Conservation (phyloP, 1,140 invertebrate species). For the Condylostylus longicornis region DNA sequence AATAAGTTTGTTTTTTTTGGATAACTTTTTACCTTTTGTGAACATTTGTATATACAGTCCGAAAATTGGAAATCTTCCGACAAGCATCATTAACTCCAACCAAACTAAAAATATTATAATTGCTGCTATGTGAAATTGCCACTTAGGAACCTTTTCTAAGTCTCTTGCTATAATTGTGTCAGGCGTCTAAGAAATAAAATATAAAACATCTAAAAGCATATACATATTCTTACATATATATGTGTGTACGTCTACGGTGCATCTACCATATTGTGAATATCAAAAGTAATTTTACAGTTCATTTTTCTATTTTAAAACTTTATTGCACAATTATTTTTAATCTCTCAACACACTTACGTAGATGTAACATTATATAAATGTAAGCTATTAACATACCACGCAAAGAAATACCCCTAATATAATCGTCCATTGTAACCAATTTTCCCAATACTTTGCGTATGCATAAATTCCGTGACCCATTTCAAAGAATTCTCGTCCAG, state of each 20-base stretch:
- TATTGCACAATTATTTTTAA: no score
- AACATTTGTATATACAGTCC: constrained; percentile 78
- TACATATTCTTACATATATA: not conserved
- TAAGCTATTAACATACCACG: constrained; percentile 34
- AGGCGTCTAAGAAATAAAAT: constrained; percentile 14
- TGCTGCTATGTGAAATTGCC: constrained; percentile 68
- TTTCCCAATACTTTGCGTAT: constrained; percentile 66
- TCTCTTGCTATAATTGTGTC: constrained; percentile 17
- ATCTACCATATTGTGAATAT: no score
- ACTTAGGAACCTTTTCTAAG: constrained; percentile 31
- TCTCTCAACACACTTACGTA: not conserved
- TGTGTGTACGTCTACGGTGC: no score
- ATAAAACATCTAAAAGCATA: not conserved
- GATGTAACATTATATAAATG: not conserved
- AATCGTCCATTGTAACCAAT: constrained; percentile 65
- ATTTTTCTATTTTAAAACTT: no score
- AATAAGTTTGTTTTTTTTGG: not conserved
- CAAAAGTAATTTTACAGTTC: no score
- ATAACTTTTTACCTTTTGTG: constrained; percentile 42
- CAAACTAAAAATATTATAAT: constrained; percentile 60
- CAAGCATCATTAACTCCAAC: constrained; percentile 68
- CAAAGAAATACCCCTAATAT: constrained; percentile 49
- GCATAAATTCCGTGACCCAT: constrained; percentile 47
- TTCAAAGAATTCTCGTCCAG: constrained; percentile 59
- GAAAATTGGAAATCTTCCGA: constrained; percentile 69